Evolutionary conservation across 2,113 vertebrate species (phyloP).

Genomic region (Pseudonaja textilis): DNA sequence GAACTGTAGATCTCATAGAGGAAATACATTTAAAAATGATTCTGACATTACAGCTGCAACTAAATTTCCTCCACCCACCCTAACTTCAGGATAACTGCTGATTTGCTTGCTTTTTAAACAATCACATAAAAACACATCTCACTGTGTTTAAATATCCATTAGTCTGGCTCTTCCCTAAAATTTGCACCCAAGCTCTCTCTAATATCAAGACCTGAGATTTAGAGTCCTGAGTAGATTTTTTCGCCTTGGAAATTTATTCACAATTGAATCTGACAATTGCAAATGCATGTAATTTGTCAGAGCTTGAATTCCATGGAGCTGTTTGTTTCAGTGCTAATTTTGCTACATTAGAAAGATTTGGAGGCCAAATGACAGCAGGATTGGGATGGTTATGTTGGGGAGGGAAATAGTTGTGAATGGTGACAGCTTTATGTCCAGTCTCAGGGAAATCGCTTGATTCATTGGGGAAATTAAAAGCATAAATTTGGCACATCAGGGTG

Average conservation of each 20-base stretch:
- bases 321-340: conserved; percentile 12
- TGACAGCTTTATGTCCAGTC: not conserved
- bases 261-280: not conserved
- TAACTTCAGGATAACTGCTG: not conserved
- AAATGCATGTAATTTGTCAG: conserved; percentile 6
- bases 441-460: conserved; percentile 8
- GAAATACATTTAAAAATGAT: not conserved
- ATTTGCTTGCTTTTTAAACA: not conserved
- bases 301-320: not conserved
- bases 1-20: not conserved
- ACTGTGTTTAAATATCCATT: not conserved
- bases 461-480: not conserved
- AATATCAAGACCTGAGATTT: not conserved
- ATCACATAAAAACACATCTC: not conserved
- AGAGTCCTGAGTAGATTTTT: not conserved
- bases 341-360: not conserved
- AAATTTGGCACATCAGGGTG: conserved; percentile 4
- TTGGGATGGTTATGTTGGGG: not conserved
- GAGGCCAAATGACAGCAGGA: not conserved
- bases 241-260: not conserved
- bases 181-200: not conserved
- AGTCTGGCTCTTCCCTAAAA: not conserved
- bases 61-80: not conserved
- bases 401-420: not conserved
- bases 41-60: not conserved